Evolutionary conservation across 2,888 invertebrate species (phyloP), one percentile per base, ranked within the genome.

Genomic region (Drosophila melanosoma): DNA sequence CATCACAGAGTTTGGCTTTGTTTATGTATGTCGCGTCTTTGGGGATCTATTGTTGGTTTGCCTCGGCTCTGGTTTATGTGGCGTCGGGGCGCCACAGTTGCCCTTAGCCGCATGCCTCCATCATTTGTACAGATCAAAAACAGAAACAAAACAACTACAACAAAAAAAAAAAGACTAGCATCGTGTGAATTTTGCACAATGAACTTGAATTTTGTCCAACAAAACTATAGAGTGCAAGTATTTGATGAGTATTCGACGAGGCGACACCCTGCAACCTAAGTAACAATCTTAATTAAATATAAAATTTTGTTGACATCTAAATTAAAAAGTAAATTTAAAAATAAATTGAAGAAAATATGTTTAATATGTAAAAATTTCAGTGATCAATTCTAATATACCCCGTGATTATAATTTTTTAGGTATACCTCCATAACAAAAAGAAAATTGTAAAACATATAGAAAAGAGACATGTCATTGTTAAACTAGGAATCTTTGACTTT

Each of bases 141-240:
- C 36, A 38, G 12, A 8, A 17, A 35, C 6, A 17, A 67, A 66
- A 64, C 29, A 29, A 29, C 29, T 6, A 29, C 29, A 29, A 29
- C 5, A 59, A 8, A 40, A 20, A 42, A 32, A 10, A 54, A 17
- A 26, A 1, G 7, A 17, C 12, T 20, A 72, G 58, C 62, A 67
- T 63, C 81, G 87, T 83, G 83, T 79, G 83, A 83, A 81, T 65
- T 83, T 81, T 56, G 79, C 81, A 83, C 83, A 86, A 86, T 83
- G 81, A 83, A 83, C 83, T 83, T 83, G 87, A 81, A 79, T 79
- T 74, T 79, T 86, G 77, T 85, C 70, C 69, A 68, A 73, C 61
- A 75, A 70, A 76, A 59, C 62, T 67, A 52, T 58, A 63, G 38
- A 65, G 29, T 17, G 54, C 61, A 57, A 66, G 36, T 48, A 0